These are phyloP conservation scores for Urechis unicinctus DNA, from an alignment of 2,888 invertebrate genomes.

Conservation along the genomic window DNA sequence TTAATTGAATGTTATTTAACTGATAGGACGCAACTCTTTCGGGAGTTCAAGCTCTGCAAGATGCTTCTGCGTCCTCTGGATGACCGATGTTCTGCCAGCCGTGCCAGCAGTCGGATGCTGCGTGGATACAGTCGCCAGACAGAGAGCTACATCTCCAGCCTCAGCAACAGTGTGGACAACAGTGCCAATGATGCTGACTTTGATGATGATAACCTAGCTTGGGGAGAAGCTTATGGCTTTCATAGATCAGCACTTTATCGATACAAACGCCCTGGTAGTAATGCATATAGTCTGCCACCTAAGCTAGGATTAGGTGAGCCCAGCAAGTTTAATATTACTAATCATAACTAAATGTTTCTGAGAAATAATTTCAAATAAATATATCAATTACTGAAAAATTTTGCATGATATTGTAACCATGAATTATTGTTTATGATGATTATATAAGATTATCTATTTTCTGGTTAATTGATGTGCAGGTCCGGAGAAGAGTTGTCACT, in stretches of 20 bases:
- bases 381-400: too few relatives aligned
- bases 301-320: conserved; percentile 21
- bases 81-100: conserved; percentile 37
- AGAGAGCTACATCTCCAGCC: conserved; percentile 44
- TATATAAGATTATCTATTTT: too few relatives aligned
- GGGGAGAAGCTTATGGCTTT: conserved; percentile 5
- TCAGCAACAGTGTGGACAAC: conserved; percentile 45
- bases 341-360: conserved; percentile 9
- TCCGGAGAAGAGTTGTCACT: too few relatives aligned
- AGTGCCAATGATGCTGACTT: conserved; percentile 28
- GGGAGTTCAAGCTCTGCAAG: conserved; percentile 49
- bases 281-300: conserved; percentile 43
- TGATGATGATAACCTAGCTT: conserved; percentile 25
- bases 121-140: conserved; percentile 48
- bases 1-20: not conserved
- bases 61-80: conserved; percentile 44
- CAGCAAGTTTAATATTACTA: too few relatives aligned
- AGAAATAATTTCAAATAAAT: too few relatives aligned
- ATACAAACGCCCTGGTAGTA: conserved; percentile 45
- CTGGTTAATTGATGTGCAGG: too few relatives aligned
- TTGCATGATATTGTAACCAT: too few relatives aligned
- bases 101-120: conserved; percentile 18
- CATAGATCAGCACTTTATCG: conserved; percentile 30
- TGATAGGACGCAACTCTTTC: conserved; percentile 23
- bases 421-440: too few relatives aligned